Evolutionary conservation across 2,888 invertebrate genomes (phyloP), one percentile per base, ranked within the genome.

Genomic region (Prosopocoilus inquinatus): DNA sequence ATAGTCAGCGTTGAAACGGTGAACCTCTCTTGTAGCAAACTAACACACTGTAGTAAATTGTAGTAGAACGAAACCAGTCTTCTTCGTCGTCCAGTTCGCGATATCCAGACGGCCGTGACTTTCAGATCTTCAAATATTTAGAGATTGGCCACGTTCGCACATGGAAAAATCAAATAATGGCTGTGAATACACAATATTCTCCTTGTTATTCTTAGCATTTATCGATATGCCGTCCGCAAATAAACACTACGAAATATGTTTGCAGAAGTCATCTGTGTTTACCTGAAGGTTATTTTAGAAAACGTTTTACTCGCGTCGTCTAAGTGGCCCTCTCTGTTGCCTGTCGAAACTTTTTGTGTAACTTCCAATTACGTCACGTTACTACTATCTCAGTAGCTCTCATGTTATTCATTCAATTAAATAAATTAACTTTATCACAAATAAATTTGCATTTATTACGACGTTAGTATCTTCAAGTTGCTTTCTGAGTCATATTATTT

Each of bases 211-310:
- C 38, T 38, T 12, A 12, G 38, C 38, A 12, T 38, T 38, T 38
- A 38, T 38, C 38, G 11, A 11, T 11, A 38, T 38, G 20, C 20
- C 20, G 38, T 38, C 38, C 38, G 38, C 38, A 38, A 38, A 38
- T 12, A 38, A 38, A 38, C 38, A 38, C 11, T 12, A 12, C 11
- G 38, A 38, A 38, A 38, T 12, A 12, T 38, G 38, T 38, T 38
- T 38, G 38, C 38, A 38, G 38, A 38, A 38, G 38, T 38, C 38
- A 38, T 38, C 38, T 38, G 38, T 38, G 38, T 38, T 38, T 38
- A 38, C 38, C 38, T 38, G 38, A 38, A 38, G 38, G 38, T 38
- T 38, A 12, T 9, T 12, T 12, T 38, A 12, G 11, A 12, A 38
- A 38, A 12, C 38, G 38, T 12, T 12, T 38, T 12, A 12, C 12